Conservation (phyloP, 2,797 vertebrate species). For the Limnodromus scolopaceus region DNA sequence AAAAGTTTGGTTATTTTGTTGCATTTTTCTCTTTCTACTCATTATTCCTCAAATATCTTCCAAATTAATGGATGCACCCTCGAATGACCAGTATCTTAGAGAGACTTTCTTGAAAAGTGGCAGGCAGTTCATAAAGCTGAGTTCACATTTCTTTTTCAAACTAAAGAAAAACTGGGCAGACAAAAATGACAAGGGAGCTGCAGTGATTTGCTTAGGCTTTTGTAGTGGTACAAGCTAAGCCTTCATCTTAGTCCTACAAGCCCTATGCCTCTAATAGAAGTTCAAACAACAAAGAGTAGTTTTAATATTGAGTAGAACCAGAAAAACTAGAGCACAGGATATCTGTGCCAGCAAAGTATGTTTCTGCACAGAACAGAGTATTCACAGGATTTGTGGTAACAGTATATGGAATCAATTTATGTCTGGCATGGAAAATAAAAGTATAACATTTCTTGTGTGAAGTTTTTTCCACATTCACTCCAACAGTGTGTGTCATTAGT, state of each 20-base stretch:
- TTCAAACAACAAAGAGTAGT: background rate
- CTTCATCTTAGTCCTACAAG: background rate
- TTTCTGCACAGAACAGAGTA: constrained; percentile 33
- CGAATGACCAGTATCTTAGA: background rate
- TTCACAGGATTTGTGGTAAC: constrained; percentile 32
- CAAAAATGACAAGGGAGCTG: background rate
- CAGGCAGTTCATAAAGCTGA: background rate
- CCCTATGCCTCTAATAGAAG: background rate
- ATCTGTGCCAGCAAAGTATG: constrained; percentile 6
- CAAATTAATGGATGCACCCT: background rate
- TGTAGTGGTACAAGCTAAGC: background rate
- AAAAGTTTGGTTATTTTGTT: background rate
- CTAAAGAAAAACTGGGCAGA: background rate
- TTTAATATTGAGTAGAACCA: background rate
- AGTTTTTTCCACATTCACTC: constrained; percentile 72
- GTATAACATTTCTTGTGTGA: constrained; percentile 62
- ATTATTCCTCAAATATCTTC: background rate
- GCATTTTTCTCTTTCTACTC: background rate
- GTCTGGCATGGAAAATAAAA: constrained; percentile 62
- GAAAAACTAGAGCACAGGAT: background rate
- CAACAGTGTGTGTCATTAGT: constrained; percentile 66
- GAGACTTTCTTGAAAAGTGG: background rate
- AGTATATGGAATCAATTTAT: constrained; percentile 71
- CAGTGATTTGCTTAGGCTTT: background rate
- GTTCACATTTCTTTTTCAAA: background rate